Percentiles rank a stretch among this genome's conserved stretches.
Conservation (phyloP, 2,797 vertebrate genomes). For the Urosaurus nigricauda region DNA sequence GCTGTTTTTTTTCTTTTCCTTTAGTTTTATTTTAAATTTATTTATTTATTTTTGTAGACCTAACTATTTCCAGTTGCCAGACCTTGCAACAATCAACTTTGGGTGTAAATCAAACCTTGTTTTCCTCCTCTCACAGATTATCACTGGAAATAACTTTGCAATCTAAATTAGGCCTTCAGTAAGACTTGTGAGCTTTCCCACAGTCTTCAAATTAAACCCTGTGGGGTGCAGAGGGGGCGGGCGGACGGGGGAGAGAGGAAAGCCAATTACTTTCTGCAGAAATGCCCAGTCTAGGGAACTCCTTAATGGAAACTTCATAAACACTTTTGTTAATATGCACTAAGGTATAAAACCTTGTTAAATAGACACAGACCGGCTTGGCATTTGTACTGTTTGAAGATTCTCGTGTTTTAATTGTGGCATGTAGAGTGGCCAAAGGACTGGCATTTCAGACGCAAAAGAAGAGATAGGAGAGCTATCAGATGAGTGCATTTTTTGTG, state of each 20-base stretch:
- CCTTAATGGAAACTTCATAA: constrained; percentile 9
- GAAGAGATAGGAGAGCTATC: too few relatives aligned
- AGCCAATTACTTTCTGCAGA: constrained; percentile 4
- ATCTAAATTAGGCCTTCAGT: constrained; percentile 9
- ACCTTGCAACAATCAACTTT: neutral
- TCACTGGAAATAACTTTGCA: constrained; percentile 11
- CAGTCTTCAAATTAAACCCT: constrained; percentile 23
- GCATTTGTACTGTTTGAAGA: neutral
- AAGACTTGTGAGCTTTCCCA: neutral
- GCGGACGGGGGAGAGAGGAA: neutral
- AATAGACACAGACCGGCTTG: neutral
- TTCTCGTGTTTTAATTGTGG: neutral
- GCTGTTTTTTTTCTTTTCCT: neutral
- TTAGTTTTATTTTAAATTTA: neutral
- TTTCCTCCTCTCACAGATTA: neutral
- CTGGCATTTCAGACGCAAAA: too few relatives aligned
- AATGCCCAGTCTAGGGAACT: neutral
- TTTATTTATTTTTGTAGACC: neutral
- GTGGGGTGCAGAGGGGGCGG: too few relatives aligned
- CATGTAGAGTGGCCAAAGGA: too few relatives aligned
- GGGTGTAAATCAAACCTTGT: neutral
- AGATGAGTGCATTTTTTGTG: too few relatives aligned
- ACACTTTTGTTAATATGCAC: neutral
- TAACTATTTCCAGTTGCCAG: neutral
- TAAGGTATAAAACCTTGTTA: neutral